A percentile compares a stretch with the other conserved stretches of the same genome.
These are phyloP conservation scores for Nymphalis c-album DNA, from an alignment of 2,888 invertebrate species.

Conservation along the genomic window DNA sequence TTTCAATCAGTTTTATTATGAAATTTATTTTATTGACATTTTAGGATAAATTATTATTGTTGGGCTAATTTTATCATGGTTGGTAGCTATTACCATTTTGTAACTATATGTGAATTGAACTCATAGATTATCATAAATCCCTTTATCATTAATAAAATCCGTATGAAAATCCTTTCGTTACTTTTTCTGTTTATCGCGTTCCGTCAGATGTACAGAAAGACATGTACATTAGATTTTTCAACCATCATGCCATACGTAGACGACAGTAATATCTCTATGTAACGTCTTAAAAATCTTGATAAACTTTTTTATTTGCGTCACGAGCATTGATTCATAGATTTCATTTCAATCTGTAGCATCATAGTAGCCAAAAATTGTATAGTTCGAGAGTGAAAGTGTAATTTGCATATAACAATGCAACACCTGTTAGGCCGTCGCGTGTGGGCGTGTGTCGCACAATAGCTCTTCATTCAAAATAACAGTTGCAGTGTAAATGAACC, in stretches of 20 bases:
- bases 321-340: slow-evolving; percentile 16
- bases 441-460: slow-evolving; percentile 75
- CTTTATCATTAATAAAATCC: too few relatives aligned
- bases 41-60: too few relatives aligned
- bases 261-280: background rate
- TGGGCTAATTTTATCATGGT: too few relatives aligned
- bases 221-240: background rate
- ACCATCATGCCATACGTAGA: background rate
- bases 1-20: too few relatives aligned
- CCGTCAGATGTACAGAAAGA: too few relatives aligned
- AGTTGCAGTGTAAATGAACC: slow-evolving; percentile 80
- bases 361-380: slow-evolving; percentile 63
- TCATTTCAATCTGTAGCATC: slow-evolving; percentile 31
- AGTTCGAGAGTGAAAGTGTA: slow-evolving; percentile 75
- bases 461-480: slow-evolving; percentile 65
- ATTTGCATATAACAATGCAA: slow-evolving; percentile 80
- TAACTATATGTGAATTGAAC: too few relatives aligned
- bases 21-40: too few relatives aligned
- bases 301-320: slow-evolving; percentile 4
- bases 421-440: slow-evolving; percentile 69
- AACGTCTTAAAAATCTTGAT: background rate
- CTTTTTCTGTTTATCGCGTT: too few relatives aligned
- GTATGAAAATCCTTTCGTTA: too few relatives aligned
- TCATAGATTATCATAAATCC: too few relatives aligned
- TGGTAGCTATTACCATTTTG: too few relatives aligned